Evolutionary conservation across 1,140 invertebrate genomes (phyloP).

Genomic region (Leguminivora glycinivorella): DNA sequence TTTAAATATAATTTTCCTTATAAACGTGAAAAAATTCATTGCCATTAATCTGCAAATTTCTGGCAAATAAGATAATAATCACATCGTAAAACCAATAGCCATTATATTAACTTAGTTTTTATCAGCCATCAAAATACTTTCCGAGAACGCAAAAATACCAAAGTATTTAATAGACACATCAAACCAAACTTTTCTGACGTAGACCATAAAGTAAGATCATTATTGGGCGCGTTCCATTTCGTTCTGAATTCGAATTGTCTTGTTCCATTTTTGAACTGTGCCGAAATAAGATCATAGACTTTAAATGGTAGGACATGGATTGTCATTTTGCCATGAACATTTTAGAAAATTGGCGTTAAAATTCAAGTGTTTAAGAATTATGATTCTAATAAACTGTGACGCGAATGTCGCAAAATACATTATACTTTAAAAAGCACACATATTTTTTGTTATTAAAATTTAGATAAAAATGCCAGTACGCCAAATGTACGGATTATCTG

Average conservation of each 20-base stretch:
- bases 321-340: not conserved
- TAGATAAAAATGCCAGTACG: too few species aligned
- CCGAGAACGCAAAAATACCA: constrained; percentile 24
- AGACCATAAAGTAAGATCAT: constrained; percentile 46
- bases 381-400: not conserved
- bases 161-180: constrained; percentile 55
- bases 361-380: not conserved
- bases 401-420: too few species aligned
- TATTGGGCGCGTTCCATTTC: constrained; percentile 34
- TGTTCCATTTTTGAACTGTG: constrained; percentile 49
- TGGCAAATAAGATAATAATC: constrained; percentile 15
- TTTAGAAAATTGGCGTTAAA: not conserved
- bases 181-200: constrained; percentile 45
- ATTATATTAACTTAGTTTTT: constrained; percentile 9
- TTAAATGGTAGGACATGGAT: not conserved
- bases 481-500: too few species aligned
- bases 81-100: constrained; percentile 9
- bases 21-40: not conserved
- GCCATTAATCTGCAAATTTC: constrained; percentile 4
- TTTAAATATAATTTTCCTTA: not conserved
- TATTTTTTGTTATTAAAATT: too few species aligned
- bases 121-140: constrained; percentile 9
- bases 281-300: not conserved
- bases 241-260: constrained; percentile 41
- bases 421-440: too few species aligned